Evolutionary conservation across 2,797 vertebrate species (phyloP).

Genomic region (Trachurus trachurus): DNA sequence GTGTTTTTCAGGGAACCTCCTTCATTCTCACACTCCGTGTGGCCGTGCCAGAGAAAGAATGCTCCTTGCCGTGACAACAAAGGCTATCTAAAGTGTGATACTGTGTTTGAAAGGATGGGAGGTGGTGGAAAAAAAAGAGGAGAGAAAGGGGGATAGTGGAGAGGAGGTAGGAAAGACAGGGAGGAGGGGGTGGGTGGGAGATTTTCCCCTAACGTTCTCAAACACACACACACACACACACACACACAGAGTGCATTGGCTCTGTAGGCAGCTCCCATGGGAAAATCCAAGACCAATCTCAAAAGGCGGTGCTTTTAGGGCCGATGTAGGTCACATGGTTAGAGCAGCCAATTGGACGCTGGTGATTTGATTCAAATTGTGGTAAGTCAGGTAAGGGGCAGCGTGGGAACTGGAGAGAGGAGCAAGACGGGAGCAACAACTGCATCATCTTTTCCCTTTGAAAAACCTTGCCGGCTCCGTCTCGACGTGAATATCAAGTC

Average conservation of each 20-base stretch:
- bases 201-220: conserved; percentile 68
- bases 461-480: conserved; percentile 47
- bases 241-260: conserved; percentile 46
- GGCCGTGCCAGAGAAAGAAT: conserved; percentile 72
- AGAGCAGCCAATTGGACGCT: conserved; percentile 76
- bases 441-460: conserved; percentile 41
- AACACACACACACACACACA: conserved; percentile 47
- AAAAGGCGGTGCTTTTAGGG: conserved; percentile 74
- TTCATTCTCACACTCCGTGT: conserved; percentile 76
- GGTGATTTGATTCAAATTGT: conserved; percentile 87
- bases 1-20: conserved; percentile 63
- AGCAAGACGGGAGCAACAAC: conserved; percentile 41
- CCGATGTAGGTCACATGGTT: conserved; percentile 81
- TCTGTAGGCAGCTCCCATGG: conserved; percentile 87
- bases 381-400: conserved; percentile 84
- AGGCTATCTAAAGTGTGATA: conserved; percentile 82
- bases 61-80: conserved; percentile 81
- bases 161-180: conserved; percentile 64
- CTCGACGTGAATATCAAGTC: conserved; percentile 37
- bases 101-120: conserved; percentile 82
- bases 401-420: conserved; percentile 79
- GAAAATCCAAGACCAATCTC: conserved; percentile 85
- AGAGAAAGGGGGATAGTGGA: conserved; percentile 70
- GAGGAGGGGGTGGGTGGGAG: conserved; percentile 45
- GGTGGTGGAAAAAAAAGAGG: conserved; percentile 70